Percentiles rank a stretch among this genome's conserved stretches.
These are phyloP conservation scores for Chelonoidis abingdonii DNA, from an alignment of 2,113 vertebrate genomes.

Conservation along the genomic window DNA sequence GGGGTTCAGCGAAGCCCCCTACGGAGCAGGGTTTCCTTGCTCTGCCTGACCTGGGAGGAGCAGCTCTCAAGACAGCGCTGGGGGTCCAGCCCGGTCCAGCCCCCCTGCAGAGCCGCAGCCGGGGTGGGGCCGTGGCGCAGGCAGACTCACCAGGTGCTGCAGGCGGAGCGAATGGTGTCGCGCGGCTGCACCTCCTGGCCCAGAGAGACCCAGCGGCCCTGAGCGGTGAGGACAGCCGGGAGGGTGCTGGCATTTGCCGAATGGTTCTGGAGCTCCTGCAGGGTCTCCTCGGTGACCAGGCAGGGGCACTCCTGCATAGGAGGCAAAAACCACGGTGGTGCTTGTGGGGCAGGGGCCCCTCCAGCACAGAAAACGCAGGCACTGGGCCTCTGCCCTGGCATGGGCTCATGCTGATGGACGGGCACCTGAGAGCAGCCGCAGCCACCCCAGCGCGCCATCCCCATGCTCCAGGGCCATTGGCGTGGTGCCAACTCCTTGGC, in stretches of 20 bases:
- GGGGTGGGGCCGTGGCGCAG: no score
- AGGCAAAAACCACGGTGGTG: no score
- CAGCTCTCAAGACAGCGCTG: no score
- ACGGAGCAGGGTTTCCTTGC: no score
- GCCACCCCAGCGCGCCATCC: background rate
- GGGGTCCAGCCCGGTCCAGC: no score
- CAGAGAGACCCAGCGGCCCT: constrained; percentile 52
- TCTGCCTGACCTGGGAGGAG: no score
- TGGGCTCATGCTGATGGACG: background rate
- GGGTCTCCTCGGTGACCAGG: constrained; percentile 73
- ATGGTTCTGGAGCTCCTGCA: constrained; percentile 71
- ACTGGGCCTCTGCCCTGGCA: background rate
- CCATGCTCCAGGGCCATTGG: no score
- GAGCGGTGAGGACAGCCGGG: constrained; percentile 31
- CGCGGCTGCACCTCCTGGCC: constrained; percentile 82
- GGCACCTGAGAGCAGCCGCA: background rate
- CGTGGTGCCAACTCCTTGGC: background rate
- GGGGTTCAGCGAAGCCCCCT: background rate
- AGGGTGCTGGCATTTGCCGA: background rate
- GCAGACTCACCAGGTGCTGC: constrained; percentile 84
- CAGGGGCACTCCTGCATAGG: constrained; percentile 87
- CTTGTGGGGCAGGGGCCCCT: background rate
- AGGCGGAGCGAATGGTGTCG: constrained; percentile 76
- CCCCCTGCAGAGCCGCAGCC: no score
- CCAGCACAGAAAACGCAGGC: no score